A percentile compares a stretch with the other conserved stretches of the same genome.
Evolutionary conservation across 64 coral and sea anemone genomes (phyloP).

Genomic region (Dendrophyllia cribrosa): DNA sequence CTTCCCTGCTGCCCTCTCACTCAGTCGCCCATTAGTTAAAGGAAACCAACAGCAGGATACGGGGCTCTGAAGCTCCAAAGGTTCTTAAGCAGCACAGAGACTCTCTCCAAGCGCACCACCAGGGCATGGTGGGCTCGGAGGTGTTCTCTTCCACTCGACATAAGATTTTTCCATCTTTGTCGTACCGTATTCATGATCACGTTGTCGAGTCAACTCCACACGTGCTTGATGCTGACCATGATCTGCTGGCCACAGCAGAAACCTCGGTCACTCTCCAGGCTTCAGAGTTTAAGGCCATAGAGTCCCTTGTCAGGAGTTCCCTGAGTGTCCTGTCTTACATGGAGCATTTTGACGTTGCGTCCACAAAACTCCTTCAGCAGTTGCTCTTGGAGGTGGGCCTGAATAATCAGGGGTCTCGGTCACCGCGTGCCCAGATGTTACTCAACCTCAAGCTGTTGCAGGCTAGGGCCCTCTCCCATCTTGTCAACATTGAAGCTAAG

Average conservation of each 20-base stretch:
- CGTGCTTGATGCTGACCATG: neutral
- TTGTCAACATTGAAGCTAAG: neutral
- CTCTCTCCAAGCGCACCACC: neutral
- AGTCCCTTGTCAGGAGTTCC: neutral
- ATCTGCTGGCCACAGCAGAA: neutral
- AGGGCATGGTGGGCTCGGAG: slow-evolving; percentile 14
- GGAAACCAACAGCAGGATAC: neutral
- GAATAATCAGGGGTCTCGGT: neutral
- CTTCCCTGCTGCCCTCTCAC: neutral
- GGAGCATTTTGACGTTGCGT: neutral
- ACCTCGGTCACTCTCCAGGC: neutral
- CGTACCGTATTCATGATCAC: slow-evolving; percentile 18
- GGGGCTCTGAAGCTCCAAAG: neutral
- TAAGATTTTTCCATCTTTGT: slow-evolving; percentile 7
- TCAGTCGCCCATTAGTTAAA: slow-evolving; percentile 28
- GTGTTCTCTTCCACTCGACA: neutral
- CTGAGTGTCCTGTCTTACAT: neutral
- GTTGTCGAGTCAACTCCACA: slow-evolving; percentile 14
- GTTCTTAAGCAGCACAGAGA: neutral
- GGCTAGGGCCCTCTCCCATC: slow-evolving; percentile 11
- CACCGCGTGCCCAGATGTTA: neutral
- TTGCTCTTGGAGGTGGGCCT: neutral
- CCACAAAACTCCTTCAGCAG: neutral
- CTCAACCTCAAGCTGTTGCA: neutral
- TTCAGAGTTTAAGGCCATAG: neutral